Base-by-base conservation (phyloP, 2,113 vertebrate species). In the Puffinus mauretanicus region DNA sequence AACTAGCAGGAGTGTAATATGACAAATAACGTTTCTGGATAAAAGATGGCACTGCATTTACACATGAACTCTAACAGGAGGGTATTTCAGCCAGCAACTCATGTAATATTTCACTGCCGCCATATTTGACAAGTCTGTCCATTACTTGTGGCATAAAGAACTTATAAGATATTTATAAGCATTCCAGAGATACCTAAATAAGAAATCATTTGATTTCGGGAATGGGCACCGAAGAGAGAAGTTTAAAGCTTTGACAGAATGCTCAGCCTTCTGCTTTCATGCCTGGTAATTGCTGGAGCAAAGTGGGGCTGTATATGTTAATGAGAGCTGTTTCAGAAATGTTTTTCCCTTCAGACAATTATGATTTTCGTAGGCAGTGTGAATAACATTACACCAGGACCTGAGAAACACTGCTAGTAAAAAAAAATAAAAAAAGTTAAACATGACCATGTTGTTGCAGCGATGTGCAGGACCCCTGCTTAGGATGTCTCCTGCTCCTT, bases 11-110 rank as follows among this genome's bases (percentile, higher is more conserved):
- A 82, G n/a, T 32, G 26, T 69, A 83, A 71, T 42, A 83, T 66
- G 73, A 94, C n/a, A 89, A 96, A 86, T 77, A 19, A 79, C 61
- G 54, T 69, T 91, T 92, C 86, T 76, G 52, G 72, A 95, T 95
- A 71, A 93, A 96, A 88, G 84, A 81, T 69, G 65, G 62, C 70
- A 87, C 34, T 89, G 52, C 58, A 55, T 89, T 71, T 83, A 60
- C 60, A 69, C 66, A 66, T 62, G 86, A 92, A 86, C 73, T 94
- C 82, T 61, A 93, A 78, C 18, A 61, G 51, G 64, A 88, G 25
- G 17, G 18, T 66, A 64, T 72, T 82, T 60, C 54, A 84, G 79
- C 46, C 38, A 11, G 32, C 60, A 89, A 40, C 55, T 73, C 38
- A 16, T 22, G 47, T 82, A 62, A 34, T 86, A 75, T 93, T 90